Percentiles rank a stretch among this genome's conserved stretches.
phyloP scores from a whole-genome alignment of 2,113 vertebrate species.

The Embiotoca jacksoni region DNA sequence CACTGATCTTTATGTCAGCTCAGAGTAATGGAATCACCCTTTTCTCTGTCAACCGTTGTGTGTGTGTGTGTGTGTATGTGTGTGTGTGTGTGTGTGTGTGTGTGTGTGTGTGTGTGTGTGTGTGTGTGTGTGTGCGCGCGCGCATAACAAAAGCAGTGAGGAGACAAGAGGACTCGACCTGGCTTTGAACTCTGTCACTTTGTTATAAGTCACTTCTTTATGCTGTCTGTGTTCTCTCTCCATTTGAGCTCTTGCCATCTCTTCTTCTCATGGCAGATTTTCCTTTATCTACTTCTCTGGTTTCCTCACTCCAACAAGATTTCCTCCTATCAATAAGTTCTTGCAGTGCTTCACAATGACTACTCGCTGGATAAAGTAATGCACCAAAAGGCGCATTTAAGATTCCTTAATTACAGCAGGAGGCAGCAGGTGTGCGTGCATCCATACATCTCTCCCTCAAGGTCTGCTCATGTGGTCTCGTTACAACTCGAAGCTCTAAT shows the following conservation, averaged over 20 bases:
- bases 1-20: slow-evolving; percentile 80
- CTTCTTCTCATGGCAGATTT: slow-evolving; percentile 23
- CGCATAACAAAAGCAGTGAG: slow-evolving; percentile 48
- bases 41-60: slow-evolving; percentile 60
- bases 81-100: slow-evolving; percentile 15
- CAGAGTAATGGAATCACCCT: slow-evolving; percentile 70
- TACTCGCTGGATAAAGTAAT: slow-evolving; percentile 6
- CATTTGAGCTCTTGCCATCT: slow-evolving; percentile 27
- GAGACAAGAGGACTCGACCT: slow-evolving; percentile 63
- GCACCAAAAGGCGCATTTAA: slow-evolving; percentile 31
- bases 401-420: slow-evolving; percentile 45
- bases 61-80: slow-evolving; percentile 30
- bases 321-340: slow-evolving; percentile 4
- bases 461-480: slow-evolving; percentile 46
- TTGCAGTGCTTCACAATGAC: not conserved
- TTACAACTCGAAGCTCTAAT: slow-evolving; percentile 61
- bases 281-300: slow-evolving; percentile 26
- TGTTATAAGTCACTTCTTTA: slow-evolving; percentile 69
- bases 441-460: slow-evolving; percentile 34
- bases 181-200: slow-evolving; percentile 76
- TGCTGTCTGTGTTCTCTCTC: slow-evolving; percentile 53
- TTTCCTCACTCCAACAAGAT: slow-evolving; percentile 13
- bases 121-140: slow-evolving; percentile 28
- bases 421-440: slow-evolving; percentile 40
- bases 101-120: slow-evolving; percentile 35